Base-by-base conservation (phyloP, 2,888 invertebrate genomes). In the Kuschelorhynchus macadamiae region DNA sequence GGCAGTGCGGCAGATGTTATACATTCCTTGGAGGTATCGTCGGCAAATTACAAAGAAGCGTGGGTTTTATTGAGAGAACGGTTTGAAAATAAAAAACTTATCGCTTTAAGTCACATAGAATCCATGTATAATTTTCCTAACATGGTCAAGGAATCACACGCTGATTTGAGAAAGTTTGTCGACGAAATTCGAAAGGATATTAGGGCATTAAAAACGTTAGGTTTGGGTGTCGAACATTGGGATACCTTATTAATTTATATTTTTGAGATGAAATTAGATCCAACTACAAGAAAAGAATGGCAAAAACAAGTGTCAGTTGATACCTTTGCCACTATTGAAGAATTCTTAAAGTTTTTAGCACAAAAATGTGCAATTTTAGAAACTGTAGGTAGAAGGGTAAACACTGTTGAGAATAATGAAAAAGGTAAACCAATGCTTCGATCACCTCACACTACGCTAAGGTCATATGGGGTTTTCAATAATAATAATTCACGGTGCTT, bases 91-190 rank as follows among this genome's bases (percentile, higher is more conserved):
- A 36, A 36, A 36, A 36, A 36, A 12, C 11, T 36, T 8, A 36
- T 36, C 2, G 36, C 36, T 42, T 42, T 14, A 11, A 12, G n/a
- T 17, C 7, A 17, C 42, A 14, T 17, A 2, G 64, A 69, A 32
- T 32, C 68, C n/a, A 18, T 71, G 12, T 70, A 60, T 46, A 30
- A 57, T 18, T 47, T 70, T 30, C 49, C 61, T 12, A 7, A 39
- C 2, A 25, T 72, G 16, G 11, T 5, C 9, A 67, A 57, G 25
- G 70, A 71, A 49, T 50, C 65, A 8, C 36, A 50, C 18, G 12
- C 16, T 5, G 59, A 25, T 12, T 25, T 71, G 12, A 49, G 66
- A 21, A 30, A 50, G n/a, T 36, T 67, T 14, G 12, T 69, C 12
- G 61, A 69, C 20, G 42, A 20, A n/a, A 20, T 66, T 8, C 16